Evolutionary conservation across 2,113 vertebrate species (phyloP).

Genomic region (Chaenocephalus aceratus): DNA sequence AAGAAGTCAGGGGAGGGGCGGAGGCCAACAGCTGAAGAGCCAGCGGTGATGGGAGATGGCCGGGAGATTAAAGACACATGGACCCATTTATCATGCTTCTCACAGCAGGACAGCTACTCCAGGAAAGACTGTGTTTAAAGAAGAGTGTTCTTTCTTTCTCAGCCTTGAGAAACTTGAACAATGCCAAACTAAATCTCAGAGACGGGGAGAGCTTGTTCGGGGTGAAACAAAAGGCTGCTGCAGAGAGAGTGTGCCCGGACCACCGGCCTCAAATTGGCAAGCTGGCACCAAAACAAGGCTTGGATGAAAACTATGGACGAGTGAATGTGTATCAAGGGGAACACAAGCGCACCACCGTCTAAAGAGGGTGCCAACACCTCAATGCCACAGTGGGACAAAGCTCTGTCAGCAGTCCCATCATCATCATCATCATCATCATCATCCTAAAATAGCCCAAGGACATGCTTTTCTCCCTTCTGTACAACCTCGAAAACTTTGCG

Average conservation of each 20-base stretch:
- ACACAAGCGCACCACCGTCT: conserved; percentile 38
- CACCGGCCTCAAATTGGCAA: conserved; percentile 50
- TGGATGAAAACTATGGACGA: conserved; percentile 43
- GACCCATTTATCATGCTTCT: conserved; percentile 63
- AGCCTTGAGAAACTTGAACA: conserved; percentile 32
- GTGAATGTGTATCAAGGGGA: conserved; percentile 46
- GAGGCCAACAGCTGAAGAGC: conserved; percentile 82
- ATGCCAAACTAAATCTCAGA: conserved; percentile 1
- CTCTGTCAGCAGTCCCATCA: conserved; percentile 65
- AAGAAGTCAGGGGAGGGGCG: conserved; percentile 62
- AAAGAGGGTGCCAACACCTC: conserved; percentile 62
- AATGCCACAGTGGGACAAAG: conserved; percentile 63
- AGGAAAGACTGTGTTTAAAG: not conserved
- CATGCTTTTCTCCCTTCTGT: not conserved
- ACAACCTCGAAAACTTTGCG: conserved; percentile 7
- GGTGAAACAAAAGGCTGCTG: conserved; percentile 55
- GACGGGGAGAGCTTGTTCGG: conserved; percentile 22
- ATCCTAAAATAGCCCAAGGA: conserved; percentile 59
- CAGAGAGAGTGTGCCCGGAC: conserved; percentile 55
- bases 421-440: conserved; percentile 31
- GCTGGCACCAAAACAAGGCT: conserved; percentile 56
- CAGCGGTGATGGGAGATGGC: conserved; percentile 21
- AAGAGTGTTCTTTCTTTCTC: not conserved
- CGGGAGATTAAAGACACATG: conserved; percentile 50
- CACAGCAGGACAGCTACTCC: conserved; percentile 27